These are phyloP conservation scores for Rissa tridactyla DNA, from an alignment of 2,113 vertebrate genomes.

Conservation along the genomic window DNA sequence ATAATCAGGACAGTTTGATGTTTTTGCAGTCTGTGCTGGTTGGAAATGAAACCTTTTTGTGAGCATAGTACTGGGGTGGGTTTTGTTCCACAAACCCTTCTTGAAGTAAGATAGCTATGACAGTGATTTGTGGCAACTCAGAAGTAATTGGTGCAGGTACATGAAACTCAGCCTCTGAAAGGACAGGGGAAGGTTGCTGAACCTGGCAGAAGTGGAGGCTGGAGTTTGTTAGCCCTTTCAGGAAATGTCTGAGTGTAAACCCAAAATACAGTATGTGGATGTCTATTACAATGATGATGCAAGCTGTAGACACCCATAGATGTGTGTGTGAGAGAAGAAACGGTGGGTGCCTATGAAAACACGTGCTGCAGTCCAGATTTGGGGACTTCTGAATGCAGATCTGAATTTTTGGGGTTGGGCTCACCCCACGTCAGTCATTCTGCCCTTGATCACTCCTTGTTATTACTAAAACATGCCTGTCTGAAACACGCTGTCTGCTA, in stretches of 20 bases:
- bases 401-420: not conserved
- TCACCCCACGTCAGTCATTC: not conserved
- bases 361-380: not conserved
- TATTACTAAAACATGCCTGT: not conserved
- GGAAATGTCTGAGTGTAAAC: not conserved
- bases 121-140: not conserved
- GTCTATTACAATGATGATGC: not conserved
- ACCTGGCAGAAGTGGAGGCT: not conserved
- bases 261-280: not conserved
- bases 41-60: not conserved
- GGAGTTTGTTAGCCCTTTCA: not conserved
- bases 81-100: not conserved
- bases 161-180: not conserved
- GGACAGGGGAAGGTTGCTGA: not conserved
- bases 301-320: not conserved
- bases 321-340: not conserved
- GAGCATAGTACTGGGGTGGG: not conserved
- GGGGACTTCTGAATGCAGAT: not conserved
- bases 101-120: not conserved
- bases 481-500: not conserved
- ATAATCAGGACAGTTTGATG: not conserved
- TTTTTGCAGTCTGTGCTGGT: not conserved
- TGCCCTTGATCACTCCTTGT: not conserved
- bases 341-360: not conserved
- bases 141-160: not conserved